Evolutionary conservation across 53 echinoderm and acorn worm species (phyloP).

Genomic region (Crossaster papposus): DNA sequence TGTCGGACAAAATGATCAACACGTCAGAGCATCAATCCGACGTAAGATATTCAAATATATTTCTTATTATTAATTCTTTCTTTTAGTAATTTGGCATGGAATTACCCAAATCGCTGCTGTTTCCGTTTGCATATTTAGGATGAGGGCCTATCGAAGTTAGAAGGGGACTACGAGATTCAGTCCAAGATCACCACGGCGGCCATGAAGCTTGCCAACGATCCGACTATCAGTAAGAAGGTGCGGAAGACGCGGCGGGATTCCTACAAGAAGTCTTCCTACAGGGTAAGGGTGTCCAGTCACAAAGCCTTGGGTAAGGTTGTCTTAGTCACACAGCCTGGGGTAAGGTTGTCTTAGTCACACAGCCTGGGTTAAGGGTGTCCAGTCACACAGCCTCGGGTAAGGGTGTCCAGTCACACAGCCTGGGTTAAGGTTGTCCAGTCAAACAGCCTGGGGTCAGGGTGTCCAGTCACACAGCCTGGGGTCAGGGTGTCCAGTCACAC

Average conservation of each 20-base stretch:
- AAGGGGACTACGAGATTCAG: slow-evolving; percentile 92
- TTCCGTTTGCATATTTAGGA: slow-evolving; percentile 50
- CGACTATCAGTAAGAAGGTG: slow-evolving; percentile 93
- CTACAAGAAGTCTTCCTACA: slow-evolving; percentile 85
- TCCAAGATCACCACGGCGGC: slow-evolving; percentile 95
- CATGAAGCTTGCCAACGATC: slow-evolving; percentile 88
- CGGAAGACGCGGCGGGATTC: slow-evolving; percentile 89
- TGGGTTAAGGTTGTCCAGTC: slow-evolving; percentile 10
- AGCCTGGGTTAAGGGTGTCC: too few species aligned
- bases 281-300: slow-evolving; percentile 69
- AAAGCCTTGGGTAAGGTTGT: background rate
- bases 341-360: too few species aligned
- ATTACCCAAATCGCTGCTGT: background rate
- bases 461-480: too few species aligned
- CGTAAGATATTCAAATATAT: slow-evolving; percentile 68
- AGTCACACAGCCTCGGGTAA: too few species aligned
- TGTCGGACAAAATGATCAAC: slow-evolving; percentile 86
- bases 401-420: too few species aligned
- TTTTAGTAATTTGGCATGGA: too few species aligned
- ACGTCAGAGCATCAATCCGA: slow-evolving; percentile 56
- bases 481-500: too few species aligned
- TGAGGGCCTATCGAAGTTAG: slow-evolving; percentile 74
- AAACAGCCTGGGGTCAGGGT: too few species aligned
- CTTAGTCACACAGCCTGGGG: too few species aligned
- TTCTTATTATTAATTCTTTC: too few species aligned